Percentiles rank a stretch among this genome's conserved stretches.
phyloP scores from a whole-genome alignment of 2,113 vertebrate genomes.

The Xenus cinereus region DNA sequence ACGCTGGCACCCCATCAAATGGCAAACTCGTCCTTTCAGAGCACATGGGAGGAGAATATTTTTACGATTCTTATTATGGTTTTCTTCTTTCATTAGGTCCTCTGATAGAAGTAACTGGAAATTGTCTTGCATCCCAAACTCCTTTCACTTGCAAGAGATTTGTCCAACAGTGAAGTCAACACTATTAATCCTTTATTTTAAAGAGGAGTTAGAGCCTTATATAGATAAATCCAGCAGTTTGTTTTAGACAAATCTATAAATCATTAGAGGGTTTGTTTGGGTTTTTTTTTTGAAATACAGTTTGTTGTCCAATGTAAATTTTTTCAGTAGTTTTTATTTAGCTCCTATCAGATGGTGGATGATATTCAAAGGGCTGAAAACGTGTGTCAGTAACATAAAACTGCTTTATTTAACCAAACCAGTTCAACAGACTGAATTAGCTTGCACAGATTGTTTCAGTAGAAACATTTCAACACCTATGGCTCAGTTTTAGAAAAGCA shows the following conservation, averaged over 20 bases:
- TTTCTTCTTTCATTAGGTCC: neutral
- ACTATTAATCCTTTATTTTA: neutral
- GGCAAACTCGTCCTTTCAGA: neutral
- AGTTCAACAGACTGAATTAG: neutral
- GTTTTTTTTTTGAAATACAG: neutral
- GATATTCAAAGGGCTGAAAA: neutral
- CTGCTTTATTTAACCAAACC: slow-evolving; percentile 15
- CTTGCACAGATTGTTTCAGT: neutral
- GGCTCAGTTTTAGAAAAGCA: neutral
- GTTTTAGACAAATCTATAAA: neutral
- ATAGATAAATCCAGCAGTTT: slow-evolving; percentile 10
- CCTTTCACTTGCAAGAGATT: neutral
- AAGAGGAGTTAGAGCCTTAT: slow-evolving; percentile 1
- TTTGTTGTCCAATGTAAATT: neutral
- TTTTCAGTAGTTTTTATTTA: slow-evolving; percentile 27
- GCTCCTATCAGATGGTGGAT: neutral
- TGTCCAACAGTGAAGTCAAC: slow-evolving; percentile 13
- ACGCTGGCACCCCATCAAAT: slow-evolving; percentile 35
- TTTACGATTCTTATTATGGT: neutral
- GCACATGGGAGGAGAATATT: neutral
- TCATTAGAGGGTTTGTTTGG: neutral
- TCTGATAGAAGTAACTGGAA: slow-evolving; percentile 42
- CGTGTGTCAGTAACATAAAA: neutral
- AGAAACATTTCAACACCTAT: neutral
- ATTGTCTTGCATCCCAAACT: neutral